phyloP scores from a whole-genome alignment of 2,113 vertebrate genomes.

The Eretmochelys imbricata region DNA sequence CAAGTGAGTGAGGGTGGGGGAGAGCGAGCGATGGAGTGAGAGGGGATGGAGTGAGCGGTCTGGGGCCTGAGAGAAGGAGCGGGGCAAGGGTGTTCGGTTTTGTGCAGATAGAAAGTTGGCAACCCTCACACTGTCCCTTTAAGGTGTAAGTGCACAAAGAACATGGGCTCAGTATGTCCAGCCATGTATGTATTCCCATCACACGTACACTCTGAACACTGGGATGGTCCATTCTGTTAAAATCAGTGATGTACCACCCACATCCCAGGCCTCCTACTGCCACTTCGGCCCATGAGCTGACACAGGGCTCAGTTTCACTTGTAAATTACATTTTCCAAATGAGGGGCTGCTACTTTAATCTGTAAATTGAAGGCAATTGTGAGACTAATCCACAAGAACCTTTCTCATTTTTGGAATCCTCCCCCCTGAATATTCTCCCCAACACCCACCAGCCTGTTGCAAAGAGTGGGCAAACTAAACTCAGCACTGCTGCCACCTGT shows the following conservation, averaged over 20 bases:
- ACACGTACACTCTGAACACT: neutral
- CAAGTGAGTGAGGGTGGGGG: too few relatives aligned
- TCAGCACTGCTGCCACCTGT: neutral
- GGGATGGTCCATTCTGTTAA: neutral
- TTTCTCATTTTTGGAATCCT: neutral
- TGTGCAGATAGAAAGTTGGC: too few relatives aligned
- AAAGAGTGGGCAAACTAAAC: neutral
- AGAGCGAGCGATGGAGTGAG: too few relatives aligned
- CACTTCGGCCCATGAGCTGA: neutral
- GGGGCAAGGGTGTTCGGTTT: too few relatives aligned
- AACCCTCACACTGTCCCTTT: neutral
- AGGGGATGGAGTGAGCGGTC: too few relatives aligned
- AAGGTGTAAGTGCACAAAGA: neutral
- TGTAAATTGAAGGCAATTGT: neutral
- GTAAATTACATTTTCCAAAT: neutral
- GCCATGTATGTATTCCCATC: neutral
- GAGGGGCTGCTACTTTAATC: neutral
- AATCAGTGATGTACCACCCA: neutral
- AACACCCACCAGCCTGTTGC: neutral
- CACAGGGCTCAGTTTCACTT: neutral
- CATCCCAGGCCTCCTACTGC: neutral
- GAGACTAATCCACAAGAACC: neutral
- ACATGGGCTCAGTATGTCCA: neutral
- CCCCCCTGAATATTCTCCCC: accelerated
- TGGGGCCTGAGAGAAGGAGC: too few relatives aligned